Base-by-base conservation (phyloP, 2,797 vertebrate genomes). In the Discoglossus pictus region DNA sequence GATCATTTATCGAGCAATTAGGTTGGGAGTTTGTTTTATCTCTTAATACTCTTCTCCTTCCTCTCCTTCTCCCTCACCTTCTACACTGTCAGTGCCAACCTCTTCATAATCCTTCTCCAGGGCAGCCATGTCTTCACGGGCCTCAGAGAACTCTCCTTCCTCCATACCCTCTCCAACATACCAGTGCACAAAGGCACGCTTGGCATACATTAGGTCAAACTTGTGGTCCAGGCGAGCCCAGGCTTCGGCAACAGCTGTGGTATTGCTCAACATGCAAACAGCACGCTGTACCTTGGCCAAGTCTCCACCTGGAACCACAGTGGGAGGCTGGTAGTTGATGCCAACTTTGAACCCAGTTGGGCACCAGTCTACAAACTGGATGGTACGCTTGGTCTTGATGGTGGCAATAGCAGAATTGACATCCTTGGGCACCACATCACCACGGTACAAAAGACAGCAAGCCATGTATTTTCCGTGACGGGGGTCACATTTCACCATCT, bases 191-290 rank as follows among this genome's bases (percentile, higher is more conserved):
- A 93, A 93, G 42, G 88, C 91, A 54, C 90, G 78, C 87, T 92
- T 93, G 80, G 91, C 92, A 2, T 92, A 93, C 92, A 93, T 93
- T 66, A 93, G 87, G 82, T 92, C 89, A 0, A 93, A 93, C 83
- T 92, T 93, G 88, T 55, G 52, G 9, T 54, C 39, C 12, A 1
- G 6, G n/a, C 55, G 40, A 51, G 50, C 38, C 10, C 2, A 70
- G 50, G 39, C 65, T 47, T 48, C 3, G 2, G 61, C 39, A 55
- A 55, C 92, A 83, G 92, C 90, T 0, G 90, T 94, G 61, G 90
- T 94, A 87, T 93, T 93, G 84, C 91, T 94, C 82, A 94, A 81
- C 92, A 93, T 93, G 76, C 92, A 93, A 73, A 94, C 93, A 1
- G 93, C 91, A 0, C 87, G 74, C 86, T 93, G 92, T 61, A 94